Evolutionary conservation across 2,797 vertebrate species (phyloP).

Genomic region (Lutjanus argentimaculatus): DNA sequence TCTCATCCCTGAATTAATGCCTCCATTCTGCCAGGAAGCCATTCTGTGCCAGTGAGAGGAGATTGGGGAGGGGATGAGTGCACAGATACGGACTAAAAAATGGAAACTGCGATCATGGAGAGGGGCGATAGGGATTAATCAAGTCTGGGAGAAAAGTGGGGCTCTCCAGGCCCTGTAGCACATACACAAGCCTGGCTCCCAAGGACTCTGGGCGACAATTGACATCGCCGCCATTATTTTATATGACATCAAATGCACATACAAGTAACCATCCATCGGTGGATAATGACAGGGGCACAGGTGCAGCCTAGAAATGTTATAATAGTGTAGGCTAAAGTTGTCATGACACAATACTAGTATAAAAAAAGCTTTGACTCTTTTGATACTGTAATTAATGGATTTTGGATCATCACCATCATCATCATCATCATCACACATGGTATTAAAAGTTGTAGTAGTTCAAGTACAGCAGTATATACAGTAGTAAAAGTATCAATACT

Average conservation of each 20-base stretch:
- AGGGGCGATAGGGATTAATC: conserved; percentile 82
- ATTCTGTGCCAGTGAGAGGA: conserved; percentile 84
- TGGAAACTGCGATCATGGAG: conserved; percentile 77
- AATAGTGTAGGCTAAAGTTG: background rate
- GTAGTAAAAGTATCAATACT: too few relatives aligned
- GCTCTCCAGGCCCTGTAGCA: conserved; percentile 54
- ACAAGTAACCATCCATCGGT: conserved; percentile 26
- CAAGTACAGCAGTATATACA: too few relatives aligned
- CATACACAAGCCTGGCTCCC: conserved; percentile 47
- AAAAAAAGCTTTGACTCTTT: too few relatives aligned
- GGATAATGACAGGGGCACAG: conserved; percentile 52
- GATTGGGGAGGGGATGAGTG: conserved; percentile 84
- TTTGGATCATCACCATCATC: too few relatives aligned
- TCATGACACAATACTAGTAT: too few relatives aligned
- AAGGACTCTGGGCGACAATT: conserved; percentile 34
- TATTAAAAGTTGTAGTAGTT: too few relatives aligned
- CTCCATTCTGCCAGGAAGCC: conserved; percentile 84
- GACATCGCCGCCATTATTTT: conserved; percentile 39
- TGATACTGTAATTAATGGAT: too few relatives aligned
- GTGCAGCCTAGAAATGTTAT: conserved; percentile 35
- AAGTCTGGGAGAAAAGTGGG: conserved; percentile 74
- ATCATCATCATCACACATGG: too few relatives aligned
- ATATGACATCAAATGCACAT: conserved; percentile 48
- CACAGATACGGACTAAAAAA: conserved; percentile 85
- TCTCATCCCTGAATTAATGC: conserved; percentile 87